Percentiles rank a stretch among this genome's conserved stretches.
These are phyloP conservation scores for Siniperca chuatsi DNA, from an alignment of 2,113 vertebrate genomes.

Conservation along the genomic window DNA sequence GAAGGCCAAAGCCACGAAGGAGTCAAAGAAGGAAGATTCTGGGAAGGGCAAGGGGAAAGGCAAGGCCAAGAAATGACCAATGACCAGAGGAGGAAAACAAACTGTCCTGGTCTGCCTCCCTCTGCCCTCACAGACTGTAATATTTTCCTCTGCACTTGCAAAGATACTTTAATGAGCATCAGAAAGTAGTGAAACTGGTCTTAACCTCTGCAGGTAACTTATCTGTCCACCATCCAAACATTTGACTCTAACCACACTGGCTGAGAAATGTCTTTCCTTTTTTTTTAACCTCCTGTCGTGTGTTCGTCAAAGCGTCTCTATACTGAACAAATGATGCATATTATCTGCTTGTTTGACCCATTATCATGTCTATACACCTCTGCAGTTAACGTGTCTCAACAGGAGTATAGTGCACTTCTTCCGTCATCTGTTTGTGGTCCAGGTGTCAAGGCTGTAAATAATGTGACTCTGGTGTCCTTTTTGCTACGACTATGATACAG, in stretches of 20 bases:
- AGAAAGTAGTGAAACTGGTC: slow-evolving; percentile 6
- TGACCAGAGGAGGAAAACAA: background rate
- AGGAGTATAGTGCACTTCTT: slow-evolving; percentile 13
- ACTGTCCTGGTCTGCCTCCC: background rate
- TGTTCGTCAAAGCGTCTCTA: slow-evolving; percentile 2
- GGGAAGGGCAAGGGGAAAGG: slow-evolving; percentile 84
- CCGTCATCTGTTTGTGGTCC: slow-evolving; percentile 4
- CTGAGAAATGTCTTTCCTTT: background rate
- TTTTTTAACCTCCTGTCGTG: slow-evolving; percentile 12
- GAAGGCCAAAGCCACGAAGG: slow-evolving; percentile 88
- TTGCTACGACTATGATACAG: slow-evolving; percentile 25
- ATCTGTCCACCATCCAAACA: slow-evolving; percentile 10
- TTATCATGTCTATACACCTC: slow-evolving; percentile 60
- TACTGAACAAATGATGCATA: slow-evolving; percentile 5
- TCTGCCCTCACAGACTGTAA: background rate
- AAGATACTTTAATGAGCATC: slow-evolving; percentile 1
- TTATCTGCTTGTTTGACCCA: background rate
- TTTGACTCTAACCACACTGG: background rate
- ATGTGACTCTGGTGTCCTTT: slow-evolving; percentile 43
- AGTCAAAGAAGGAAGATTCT: slow-evolving; percentile 84
- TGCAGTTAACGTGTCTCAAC: background rate
- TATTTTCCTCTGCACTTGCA: slow-evolving; percentile 29
- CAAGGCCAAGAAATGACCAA: slow-evolving; percentile 83
- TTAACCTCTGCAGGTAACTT: slow-evolving; percentile 21
- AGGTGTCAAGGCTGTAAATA: slow-evolving; percentile 64